Conservation (phyloP, 2,797 vertebrate genomes). For the Rhynchotus rufescens region DNA sequence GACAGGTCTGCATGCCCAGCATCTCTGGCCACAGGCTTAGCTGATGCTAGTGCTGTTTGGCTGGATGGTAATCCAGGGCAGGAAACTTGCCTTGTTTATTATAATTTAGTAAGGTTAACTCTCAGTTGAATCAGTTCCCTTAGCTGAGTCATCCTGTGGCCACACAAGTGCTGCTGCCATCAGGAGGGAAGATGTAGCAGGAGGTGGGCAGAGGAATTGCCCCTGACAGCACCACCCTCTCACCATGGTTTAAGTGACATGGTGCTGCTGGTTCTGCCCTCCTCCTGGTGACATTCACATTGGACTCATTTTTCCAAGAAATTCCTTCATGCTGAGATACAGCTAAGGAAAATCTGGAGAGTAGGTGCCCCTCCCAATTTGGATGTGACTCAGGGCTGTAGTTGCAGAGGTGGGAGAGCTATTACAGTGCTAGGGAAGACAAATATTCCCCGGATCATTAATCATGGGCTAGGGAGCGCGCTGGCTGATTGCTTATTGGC, state of each 20-base stretch:
- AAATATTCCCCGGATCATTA: constrained; percentile 4
- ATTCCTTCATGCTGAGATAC: background rate
- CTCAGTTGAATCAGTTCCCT: background rate
- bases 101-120: background rate
- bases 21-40: background rate
- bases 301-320: rapidly evolving
- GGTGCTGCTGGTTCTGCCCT: background rate
- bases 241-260: background rate
- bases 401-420: background rate
- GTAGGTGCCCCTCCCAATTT: background rate
- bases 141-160: background rate
- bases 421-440: background rate
- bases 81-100: background rate
- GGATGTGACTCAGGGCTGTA: background rate
- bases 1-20: background rate
- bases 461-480: background rate
- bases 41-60: background rate
- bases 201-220: background rate
- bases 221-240: background rate
- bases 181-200: too few relatives aligned
- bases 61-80: background rate
- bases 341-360: background rate
- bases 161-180: background rate
- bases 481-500: constrained; percentile 34
- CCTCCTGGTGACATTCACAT: background rate